Conservation (phyloP, 2,797 vertebrate species). For the Aphelocoma californica region DNA sequence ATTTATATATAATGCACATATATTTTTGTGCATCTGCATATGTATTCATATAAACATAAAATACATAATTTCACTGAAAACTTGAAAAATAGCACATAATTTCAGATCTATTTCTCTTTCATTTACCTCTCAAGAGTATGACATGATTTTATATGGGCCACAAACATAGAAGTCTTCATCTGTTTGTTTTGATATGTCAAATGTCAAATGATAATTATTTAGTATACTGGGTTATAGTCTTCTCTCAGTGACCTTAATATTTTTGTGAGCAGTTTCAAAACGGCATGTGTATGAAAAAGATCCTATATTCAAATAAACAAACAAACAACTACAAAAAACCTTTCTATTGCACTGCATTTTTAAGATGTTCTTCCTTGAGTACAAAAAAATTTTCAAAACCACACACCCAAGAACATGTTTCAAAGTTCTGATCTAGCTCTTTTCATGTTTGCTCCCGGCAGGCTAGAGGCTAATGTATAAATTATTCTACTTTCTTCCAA, state of each 20-base stretch:
- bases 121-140: background rate
- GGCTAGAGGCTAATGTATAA: background rate
- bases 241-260: background rate
- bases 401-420: background rate
- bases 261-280: background rate
- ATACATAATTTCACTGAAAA: background rate
- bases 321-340: background rate
- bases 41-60: background rate
- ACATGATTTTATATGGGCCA: background rate
- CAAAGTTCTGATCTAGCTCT: background rate
- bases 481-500: background rate
- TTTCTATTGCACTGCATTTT: background rate
- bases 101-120: background rate
- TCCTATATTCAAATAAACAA: background rate
- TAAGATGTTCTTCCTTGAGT: background rate
- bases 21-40: background rate
- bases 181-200: background rate
- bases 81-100: background rate
- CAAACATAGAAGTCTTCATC: background rate
- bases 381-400: background rate
- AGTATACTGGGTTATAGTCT: background rate
- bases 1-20: background rate
- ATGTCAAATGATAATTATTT: background rate
- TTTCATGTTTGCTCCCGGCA: background rate
- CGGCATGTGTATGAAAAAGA: background rate